Evolutionary conservation across 2,113 vertebrate species (phyloP).

Genomic region (Loxodonta africana): DNA sequence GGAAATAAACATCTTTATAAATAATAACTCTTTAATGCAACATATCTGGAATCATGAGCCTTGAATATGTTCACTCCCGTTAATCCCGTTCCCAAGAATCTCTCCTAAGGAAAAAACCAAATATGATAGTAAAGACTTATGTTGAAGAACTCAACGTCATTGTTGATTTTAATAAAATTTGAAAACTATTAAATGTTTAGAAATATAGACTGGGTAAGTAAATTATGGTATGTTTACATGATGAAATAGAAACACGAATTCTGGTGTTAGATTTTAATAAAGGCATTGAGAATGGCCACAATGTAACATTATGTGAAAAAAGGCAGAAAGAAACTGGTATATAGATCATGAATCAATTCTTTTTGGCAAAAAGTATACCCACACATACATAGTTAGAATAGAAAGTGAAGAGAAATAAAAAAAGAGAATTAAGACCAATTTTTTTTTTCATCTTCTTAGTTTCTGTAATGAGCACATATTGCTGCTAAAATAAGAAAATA

Average conservation of each 20-base stretch:
- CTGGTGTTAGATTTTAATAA: background rate
- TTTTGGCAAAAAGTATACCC: background rate
- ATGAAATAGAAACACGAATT: constrained; percentile 40
- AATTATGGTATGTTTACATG: background rate
- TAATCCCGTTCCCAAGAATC: background rate
- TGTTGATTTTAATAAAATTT: constrained; percentile 50
- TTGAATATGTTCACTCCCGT: background rate
- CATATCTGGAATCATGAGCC: background rate
- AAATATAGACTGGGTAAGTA: background rate
- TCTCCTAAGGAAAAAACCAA: background rate
- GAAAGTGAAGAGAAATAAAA: background rate
- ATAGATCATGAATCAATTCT: constrained; percentile 3
- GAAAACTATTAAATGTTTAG: background rate
- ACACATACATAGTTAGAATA: background rate
- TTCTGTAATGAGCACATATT: background rate
- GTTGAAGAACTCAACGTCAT: background rate
- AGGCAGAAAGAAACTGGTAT: background rate
- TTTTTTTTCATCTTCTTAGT: background rate
- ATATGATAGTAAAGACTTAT: background rate
- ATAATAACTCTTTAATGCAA: background rate
- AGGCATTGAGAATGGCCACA: background rate
- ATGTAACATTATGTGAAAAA: background rate
- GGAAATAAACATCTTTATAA: constrained; percentile 21
- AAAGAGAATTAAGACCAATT: background rate
- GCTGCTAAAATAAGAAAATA: background rate